A percentile compares a stretch with the other conserved stretches of the same genome.
Evolutionary conservation across 2,113 vertebrate genomes (phyloP).

Genomic region (Hepsetus odoe): DNA sequence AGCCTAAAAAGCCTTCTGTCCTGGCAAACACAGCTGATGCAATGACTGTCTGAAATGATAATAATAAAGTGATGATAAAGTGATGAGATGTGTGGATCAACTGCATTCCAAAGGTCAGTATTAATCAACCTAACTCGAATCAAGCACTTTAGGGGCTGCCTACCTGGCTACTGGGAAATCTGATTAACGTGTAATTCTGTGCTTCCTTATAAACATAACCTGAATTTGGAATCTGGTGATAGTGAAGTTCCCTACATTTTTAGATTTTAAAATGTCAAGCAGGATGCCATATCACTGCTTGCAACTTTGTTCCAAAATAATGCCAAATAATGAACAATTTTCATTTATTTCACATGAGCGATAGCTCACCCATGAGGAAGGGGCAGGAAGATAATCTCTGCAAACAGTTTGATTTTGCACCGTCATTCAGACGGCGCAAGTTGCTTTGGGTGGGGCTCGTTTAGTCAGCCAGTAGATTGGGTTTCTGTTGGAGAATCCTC

Average conservation of each 20-base stretch:
- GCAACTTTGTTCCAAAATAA: neutral
- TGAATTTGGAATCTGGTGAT: neutral
- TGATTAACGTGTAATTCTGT: neutral
- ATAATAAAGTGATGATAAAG: constrained; percentile 65
- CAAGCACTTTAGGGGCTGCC: no score
- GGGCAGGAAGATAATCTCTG: neutral
- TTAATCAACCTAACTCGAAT: no score
- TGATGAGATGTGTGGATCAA: constrained; percentile 48
- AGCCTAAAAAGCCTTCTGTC: constrained; percentile 70
- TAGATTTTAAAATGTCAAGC: neutral
- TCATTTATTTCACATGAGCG: neutral
- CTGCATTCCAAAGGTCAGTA: no score
- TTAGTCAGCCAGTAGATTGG: neutral
- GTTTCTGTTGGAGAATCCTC: constrained; percentile 27
- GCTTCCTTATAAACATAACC: no score
- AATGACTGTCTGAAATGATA: constrained; percentile 60
- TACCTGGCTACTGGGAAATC: neutral
- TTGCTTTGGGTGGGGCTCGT: neutral
- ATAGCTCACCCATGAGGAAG: neutral
- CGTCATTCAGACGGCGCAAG: neutral
- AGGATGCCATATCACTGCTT: neutral
- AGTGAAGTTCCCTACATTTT: neutral
- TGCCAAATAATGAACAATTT: constrained; percentile 5
- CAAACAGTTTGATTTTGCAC: neutral
- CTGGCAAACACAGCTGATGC: constrained; percentile 62